phyloP scores from a whole-genome alignment of 1,140 invertebrate genomes.

The Batillaria attramentaria region DNA sequence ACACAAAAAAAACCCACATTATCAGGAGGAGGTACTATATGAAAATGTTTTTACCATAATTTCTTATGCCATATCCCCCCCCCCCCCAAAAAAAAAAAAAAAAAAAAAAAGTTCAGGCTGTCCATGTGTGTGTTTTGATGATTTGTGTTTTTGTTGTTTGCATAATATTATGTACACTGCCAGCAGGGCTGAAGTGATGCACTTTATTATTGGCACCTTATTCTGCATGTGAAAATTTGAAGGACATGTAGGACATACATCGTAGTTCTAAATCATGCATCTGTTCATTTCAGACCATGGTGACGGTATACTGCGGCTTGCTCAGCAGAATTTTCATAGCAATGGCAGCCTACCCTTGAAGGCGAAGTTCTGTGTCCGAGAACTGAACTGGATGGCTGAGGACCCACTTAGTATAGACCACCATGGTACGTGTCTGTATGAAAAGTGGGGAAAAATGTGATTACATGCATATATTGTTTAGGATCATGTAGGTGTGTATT shows the following conservation, averaged over 20 bases:
- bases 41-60: too few relatives aligned
- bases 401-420: not conserved
- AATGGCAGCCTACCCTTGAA: not conserved
- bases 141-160: not conserved
- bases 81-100: too few relatives aligned
- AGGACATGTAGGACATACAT: not conserved
- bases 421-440: not conserved
- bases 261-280: not conserved
- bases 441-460: not conserved
- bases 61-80: too few relatives aligned
- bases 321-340: not conserved
- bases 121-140: not conserved
- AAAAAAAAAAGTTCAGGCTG: too few relatives aligned
- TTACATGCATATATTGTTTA: not conserved
- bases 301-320: not conserved
- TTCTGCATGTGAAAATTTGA: not conserved
- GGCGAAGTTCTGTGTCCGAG: not conserved
- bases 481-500: not conserved
- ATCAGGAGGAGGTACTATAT: too few relatives aligned
- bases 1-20: too few relatives aligned
- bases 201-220: not conserved
- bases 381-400: conserved; percentile 13
- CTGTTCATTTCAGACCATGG: not conserved
- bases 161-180: not conserved
- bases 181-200: too few relatives aligned